Evolutionary conservation across 1,140 invertebrate species (phyloP).

Genomic region (Solenopsis fugax): DNA sequence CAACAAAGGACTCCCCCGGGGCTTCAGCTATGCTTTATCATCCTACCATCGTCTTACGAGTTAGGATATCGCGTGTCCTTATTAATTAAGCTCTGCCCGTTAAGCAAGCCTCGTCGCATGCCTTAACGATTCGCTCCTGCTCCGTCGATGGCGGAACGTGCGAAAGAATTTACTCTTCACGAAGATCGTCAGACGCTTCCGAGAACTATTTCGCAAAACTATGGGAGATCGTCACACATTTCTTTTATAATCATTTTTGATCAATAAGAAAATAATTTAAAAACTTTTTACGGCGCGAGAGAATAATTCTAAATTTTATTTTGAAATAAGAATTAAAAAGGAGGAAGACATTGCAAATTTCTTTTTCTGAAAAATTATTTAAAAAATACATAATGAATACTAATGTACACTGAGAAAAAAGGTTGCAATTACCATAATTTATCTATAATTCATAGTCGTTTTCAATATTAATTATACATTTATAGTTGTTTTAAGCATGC

Average conservation of each 20-base stretch:
- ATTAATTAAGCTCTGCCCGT: slow-evolving; percentile 86
- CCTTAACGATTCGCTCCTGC: slow-evolving; percentile 83
- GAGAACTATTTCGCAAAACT: slow-evolving; percentile 5
- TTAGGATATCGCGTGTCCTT: slow-evolving; percentile 86
- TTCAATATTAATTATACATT: too few relatives aligned
- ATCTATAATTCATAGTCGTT: too few relatives aligned
- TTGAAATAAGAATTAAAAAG: not conserved
- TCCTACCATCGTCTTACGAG: slow-evolving; percentile 81
- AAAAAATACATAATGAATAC: not conserved
- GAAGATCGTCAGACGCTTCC: slow-evolving; percentile 36
- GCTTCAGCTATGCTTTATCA: slow-evolving; percentile 80
- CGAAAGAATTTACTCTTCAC: slow-evolving; percentile 74
- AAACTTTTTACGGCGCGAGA: not conserved
- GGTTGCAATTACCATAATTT: too few relatives aligned
- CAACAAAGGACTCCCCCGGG: slow-evolving; percentile 86
- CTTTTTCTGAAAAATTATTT: not conserved
- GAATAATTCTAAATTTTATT: not conserved
- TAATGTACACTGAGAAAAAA: too few relatives aligned
- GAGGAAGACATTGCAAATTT: not conserved
- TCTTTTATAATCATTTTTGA: not conserved
- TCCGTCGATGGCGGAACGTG: slow-evolving; percentile 65
- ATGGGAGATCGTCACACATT: not conserved
- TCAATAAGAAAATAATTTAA: not conserved
- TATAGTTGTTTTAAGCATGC: too few relatives aligned
- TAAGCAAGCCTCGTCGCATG: slow-evolving; percentile 84